Conservation (phyloP, 2,113 vertebrate species). For the Poecilia latipinna region DNA sequence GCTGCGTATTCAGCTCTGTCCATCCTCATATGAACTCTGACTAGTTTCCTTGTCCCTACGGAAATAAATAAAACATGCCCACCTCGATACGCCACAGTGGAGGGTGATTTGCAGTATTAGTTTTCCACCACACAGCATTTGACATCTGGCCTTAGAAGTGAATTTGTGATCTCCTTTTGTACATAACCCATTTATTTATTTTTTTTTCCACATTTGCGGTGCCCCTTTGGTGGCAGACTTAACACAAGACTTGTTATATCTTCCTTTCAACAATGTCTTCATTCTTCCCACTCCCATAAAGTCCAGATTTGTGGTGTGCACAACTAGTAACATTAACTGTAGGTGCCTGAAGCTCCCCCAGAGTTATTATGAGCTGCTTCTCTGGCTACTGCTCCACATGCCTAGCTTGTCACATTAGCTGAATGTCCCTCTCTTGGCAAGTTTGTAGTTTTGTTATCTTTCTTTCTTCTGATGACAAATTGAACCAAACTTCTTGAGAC, state of each 20-base stretch:
- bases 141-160: not conserved
- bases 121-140: not conserved
- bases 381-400: not conserved
- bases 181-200: no score
- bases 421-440: not conserved
- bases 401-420: not conserved
- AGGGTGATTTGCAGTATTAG: not conserved
- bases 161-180: not conserved
- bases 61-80: not conserved
- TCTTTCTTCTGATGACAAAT: not conserved
- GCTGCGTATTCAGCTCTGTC: not conserved
- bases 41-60: not conserved
- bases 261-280: not conserved
- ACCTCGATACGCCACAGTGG: not conserved
- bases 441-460: not conserved
- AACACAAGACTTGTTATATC: not conserved
- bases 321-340: not conserved
- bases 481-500: not conserved
- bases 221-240: not conserved
- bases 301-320: not conserved
- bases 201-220: no score
- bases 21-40: not conserved
- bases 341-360: not conserved
- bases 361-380: no score
- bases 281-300: not conserved